These are phyloP conservation scores for Epinotia demarniana DNA, from an alignment of 2,888 invertebrate species.

Conservation along the genomic window DNA sequence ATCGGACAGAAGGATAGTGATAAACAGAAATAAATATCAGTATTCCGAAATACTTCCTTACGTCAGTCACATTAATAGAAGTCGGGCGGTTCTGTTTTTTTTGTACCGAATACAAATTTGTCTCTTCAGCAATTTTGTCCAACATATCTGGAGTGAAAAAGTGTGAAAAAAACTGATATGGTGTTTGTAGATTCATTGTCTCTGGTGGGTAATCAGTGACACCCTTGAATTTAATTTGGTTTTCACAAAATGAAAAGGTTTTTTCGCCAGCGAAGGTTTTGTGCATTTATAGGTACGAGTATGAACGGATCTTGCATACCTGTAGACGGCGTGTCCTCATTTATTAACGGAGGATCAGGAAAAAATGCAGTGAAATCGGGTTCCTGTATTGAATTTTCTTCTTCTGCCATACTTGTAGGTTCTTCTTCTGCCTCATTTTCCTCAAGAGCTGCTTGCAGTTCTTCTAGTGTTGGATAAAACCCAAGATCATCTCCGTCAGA, in stretches of 20 bases:
- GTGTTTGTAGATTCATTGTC: conserved; percentile 9
- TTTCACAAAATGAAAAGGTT: conserved; percentile 14
- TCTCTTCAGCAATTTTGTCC: conserved; percentile 10
- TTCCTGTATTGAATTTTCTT: neutral
- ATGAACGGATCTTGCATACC: too few species aligned
- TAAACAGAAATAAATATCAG: conserved; percentile 46
- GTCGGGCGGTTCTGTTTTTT: conserved; percentile 34
- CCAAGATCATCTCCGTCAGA: too few species aligned
- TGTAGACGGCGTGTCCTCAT: too few species aligned
- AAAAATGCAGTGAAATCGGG: too few species aligned
- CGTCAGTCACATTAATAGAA: conserved; percentile 26
- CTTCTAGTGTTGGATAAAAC: neutral
- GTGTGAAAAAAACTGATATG: conserved; percentile 14
- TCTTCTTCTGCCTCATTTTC: too few species aligned
- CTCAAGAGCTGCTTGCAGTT: too few species aligned
- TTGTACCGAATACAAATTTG: conserved; percentile 28
- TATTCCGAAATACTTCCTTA: conserved; percentile 46
- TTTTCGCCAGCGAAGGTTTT: conserved; percentile 20
- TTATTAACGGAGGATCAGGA: too few species aligned
- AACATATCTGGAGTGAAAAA: neutral
- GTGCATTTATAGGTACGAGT: too few species aligned
- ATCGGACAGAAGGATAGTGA: conserved; percentile 37
- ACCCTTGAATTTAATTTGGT: conserved; percentile 5
- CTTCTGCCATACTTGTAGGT: too few species aligned
- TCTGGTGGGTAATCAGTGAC: conserved; percentile 1